Evolutionary conservation across 2,888 invertebrate species (phyloP).

Genomic region (Polyommatus icarus): DNA sequence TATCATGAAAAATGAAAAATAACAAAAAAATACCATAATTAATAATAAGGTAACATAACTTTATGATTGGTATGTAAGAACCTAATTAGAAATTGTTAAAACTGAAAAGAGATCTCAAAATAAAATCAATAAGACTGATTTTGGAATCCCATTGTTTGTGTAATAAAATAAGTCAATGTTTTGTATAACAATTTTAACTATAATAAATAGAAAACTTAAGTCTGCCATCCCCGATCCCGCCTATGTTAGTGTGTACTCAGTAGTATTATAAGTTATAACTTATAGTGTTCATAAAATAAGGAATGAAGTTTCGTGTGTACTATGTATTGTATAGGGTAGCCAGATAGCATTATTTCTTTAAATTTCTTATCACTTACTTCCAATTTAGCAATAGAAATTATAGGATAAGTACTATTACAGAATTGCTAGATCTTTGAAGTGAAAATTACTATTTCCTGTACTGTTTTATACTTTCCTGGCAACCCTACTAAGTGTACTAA

Average conservation of each 20-base stretch:
- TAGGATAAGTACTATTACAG: not conserved
- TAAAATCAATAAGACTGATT: constrained; percentile 36
- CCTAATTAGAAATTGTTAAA: not conserved
- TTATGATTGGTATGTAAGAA: not conserved
- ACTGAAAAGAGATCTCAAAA: constrained; percentile 35
- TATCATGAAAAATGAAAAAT: not conserved
- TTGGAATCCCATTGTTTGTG: constrained; percentile 31
- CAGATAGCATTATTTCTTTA: not conserved
- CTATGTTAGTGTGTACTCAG: constrained; percentile 5
- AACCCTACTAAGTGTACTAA: not conserved
- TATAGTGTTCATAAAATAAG: constrained; percentile 21
- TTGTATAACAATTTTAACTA: constrained; percentile 1
- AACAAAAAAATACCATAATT: not conserved
- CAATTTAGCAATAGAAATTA: not conserved
- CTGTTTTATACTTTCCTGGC: not conserved
- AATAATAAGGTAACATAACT: constrained; percentile 3
- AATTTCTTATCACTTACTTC: not conserved
- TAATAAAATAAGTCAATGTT: constrained; percentile 31
- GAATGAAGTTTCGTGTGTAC: not conserved
- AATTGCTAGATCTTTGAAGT: not conserved
- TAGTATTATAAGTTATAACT: constrained; percentile 11
- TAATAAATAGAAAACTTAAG: constrained; percentile 10
- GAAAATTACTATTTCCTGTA: not conserved
- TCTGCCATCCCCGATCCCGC: constrained; percentile 16
- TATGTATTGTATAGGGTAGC: not conserved